Evolutionary conservation across 1,140 invertebrate genomes (phyloP), one percentile per base, ranked within the genome.

Genomic region (Calosoma granatense): DNA sequence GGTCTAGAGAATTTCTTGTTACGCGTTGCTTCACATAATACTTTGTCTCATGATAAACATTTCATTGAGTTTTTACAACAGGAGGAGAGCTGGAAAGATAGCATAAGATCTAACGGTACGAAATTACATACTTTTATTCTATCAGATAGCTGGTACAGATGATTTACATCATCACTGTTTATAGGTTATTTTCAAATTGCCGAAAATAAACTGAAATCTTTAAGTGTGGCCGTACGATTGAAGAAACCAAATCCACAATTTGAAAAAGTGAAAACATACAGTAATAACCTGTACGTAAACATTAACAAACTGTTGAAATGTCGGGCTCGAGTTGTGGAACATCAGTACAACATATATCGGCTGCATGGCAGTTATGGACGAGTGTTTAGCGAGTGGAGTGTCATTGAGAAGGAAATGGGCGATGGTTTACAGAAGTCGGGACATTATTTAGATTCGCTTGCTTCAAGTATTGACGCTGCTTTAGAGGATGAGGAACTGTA

Each of bases 381-480:
- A 56, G 78, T 91, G 21, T 90, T 90, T 61, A 89, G 87, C 64
- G 88, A 92, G 73, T 91, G 88, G 87, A 90, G 87, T 73, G 86
- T 83, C 19, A 83, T 88, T 57, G 89, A 92, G 67, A 88, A 84
- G 66, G 83, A 86, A 63, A 88, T 90, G 83, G 86, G 87, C 1
- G 88, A 90, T 72, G 84, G 85, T 1, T 65, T 92, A 47, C 85
- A 87, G 68, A 86, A 79, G 66, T 77, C 76, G 12, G 78, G 79
- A 2, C 79, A 81, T 70, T 81, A 81, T 64, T 76, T 80, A 79
- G 88, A 91, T 77, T 88, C 87, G 56, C 81, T 87, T 71, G 84
- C 86, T 30, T 82, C 85, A 23, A 80, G 81, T 52, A 86, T 90
- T 68, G 88, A 90, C 69, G 79, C 81, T 1, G 78, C 81, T 26